Base-by-base conservation (phyloP, 1,140 invertebrate species). In the Drosophila oshimai region DNA sequence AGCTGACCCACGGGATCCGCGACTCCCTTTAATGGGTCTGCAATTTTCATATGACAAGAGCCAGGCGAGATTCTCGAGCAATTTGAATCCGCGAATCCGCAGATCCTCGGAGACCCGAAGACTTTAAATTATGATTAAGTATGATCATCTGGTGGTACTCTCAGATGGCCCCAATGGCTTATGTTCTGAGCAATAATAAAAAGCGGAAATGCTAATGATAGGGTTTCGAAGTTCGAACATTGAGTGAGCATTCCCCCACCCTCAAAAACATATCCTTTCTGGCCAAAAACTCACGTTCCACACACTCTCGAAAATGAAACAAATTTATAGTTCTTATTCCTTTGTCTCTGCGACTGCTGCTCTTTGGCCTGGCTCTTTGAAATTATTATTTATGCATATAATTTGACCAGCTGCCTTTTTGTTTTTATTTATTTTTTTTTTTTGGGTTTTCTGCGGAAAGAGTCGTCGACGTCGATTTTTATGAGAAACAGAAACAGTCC, bases 201-300 rank as follows among this genome's bases (percentile, higher is more conserved):
- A 89, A 89, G 86, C 86, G 86, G 86, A 89, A 89, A 89, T 89
- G 74, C 86, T 89, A 89, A 89, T 89, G 86, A 89, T 89, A 89
- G 86, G 86, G 77, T 89, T 77, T 41, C 62, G 74, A 45, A 39
- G 72, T 74, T 74, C 60, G 49, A 39, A 45, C 41, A 33, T 31
- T 41, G 26, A 26, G 41, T 15, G 45, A 44, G 41, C 53, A 51
- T 20, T 54, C 6, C 36, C 26, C 53, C 9, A 20, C 24, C 50
- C 15, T 41, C 39, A 9, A 53, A 70, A 42, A 60, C 39, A 75
- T 79, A 75, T 86, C 60, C 71, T 80, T 41, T 49, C 39, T 55
- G 31, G 60, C 60, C 17, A 36, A 64, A 64, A 29, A 24, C 78
- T 70, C 75, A 83, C 74, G 75, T 81, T 77, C 58, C 36, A 34